Evolutionary conservation across 2,888 invertebrate species (phyloP), one percentile per base, ranked within the genome.

Genomic region (Caradrina kadenii): DNA sequence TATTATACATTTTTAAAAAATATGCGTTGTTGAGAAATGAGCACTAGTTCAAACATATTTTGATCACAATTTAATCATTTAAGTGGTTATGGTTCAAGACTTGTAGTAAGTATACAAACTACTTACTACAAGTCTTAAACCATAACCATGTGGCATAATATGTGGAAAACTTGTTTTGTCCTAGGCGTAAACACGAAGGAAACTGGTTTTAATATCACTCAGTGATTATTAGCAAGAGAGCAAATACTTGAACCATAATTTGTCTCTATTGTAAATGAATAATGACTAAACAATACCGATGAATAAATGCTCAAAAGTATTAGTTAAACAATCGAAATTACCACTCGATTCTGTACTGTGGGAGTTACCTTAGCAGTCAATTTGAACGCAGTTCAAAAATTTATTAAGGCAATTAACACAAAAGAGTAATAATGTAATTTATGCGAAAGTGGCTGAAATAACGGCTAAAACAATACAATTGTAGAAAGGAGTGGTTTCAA

Each of bases 351-450:
- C n/a, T n/a, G 15, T 63, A 53, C 31, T n/a, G 48, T 22, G 22
- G 19, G 42, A 54, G 26, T 66, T 19, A 13, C 48, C 21, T n/a
- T n/a, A 50, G 56, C 49, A 39, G 10, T 13, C 17, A 67, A 78
- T 22, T 68, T 45, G 26, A 39, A 48, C 13, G 58, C 31, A 62
- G 59, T 60, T 50, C 35, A 48, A 65, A 60, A 66, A 66, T 45
- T 42, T 21, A 35, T 61, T 13, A 19, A 55, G 22, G 61, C 50
- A 73, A 73, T 48, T 52, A 56, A 49, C 48, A 73, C 26, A 50
- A 58, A 64, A 13, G 31, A 48, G 48, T 5, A 63, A 54, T 31
- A 26, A 54, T n/a, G 15, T 56, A 63, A 53, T 53, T 63, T 54
- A 59, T 55, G 7, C 42, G 19, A 15, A 71, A 64, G 17, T 48